Evolutionary conservation across 2,113 vertebrate species (phyloP), one percentile per base, ranked within the genome.

Genomic region (Gobiocypris rarus): DNA sequence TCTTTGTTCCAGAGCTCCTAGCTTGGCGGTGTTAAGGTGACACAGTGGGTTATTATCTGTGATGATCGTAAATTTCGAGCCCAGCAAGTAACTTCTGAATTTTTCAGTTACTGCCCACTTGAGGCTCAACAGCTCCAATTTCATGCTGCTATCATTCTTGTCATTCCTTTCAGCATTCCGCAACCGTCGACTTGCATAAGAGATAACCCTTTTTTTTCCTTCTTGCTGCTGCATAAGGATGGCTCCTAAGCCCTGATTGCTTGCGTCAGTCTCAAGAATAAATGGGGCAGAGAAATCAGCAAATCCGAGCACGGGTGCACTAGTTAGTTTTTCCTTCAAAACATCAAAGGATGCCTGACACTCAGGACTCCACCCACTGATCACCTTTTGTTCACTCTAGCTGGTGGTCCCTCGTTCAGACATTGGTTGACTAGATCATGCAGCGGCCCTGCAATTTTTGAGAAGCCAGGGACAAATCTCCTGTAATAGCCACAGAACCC

Each of bases 141-240:
- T 63, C 59, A 63, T 71, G 38, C 69, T 71, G 4, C 69, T 71
- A 13, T 71, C n/a, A 71, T 71, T 71, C 10, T 71, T 71, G 4
- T 71, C 22, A 43, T 71, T 71, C 38, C 38, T 43, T 43, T 71
- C 69, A 19, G 38, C 69, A 43, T 71, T 71, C 3, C 9, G 14
- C 9, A 71, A 71, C 38, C 69, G 9, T n/a, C 38, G 31, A 34
- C 38, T 71, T 6, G 10, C 69, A 2, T 71, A 71, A n/a, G 34
- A 71, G 17, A 43, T 71, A 9, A 71, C 69, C 38, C 38, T 17
- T 10, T 71, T 71, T 9, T 43, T 31, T 34, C 61, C 61, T 9
- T 26, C 61, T n/a, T 70, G 67, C 31, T 41, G 31, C 31, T 70
- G 67, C 6, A 41, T 9, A 31, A 70, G 67, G 8, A 70, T 15